phyloP scores from a whole-genome alignment of 2,113 vertebrate species.

The Suncus etruscus region DNA sequence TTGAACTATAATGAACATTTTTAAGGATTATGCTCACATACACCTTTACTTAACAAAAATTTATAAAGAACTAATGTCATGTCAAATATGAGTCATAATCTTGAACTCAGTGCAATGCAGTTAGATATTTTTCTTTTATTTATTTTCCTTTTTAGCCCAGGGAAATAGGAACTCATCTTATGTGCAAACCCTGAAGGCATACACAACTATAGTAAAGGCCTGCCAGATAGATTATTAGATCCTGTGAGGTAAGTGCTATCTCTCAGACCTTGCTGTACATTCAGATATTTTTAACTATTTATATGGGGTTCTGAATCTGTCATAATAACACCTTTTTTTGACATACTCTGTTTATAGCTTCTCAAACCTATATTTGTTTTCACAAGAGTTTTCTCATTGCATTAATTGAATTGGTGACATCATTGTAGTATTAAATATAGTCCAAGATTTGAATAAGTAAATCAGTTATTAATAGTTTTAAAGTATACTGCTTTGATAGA shows the following conservation, averaged over 20 bases:
- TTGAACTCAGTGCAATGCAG: not conserved
- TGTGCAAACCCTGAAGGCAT: too few species aligned
- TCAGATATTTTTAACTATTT: not conserved
- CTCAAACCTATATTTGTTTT: not conserved
- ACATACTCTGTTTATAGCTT: conserved; percentile 5
- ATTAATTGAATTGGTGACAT: not conserved
- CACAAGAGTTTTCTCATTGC: not conserved
- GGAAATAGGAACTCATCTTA: too few species aligned
- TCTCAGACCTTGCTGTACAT: not conserved
- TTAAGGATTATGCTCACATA: not conserved
- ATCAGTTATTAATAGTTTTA: not conserved
- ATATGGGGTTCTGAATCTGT: not conserved
- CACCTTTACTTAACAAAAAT: not conserved
- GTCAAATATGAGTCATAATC: not conserved
- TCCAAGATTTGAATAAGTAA: not conserved
- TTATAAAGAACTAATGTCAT: not conserved
- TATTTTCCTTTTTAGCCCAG: too few species aligned
- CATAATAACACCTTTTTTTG: not conserved
- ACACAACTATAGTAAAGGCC: too few species aligned
- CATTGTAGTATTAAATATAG: conserved; percentile 14
- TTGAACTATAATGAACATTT: not conserved
- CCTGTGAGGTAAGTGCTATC: too few species aligned
- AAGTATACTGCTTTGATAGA: not conserved
- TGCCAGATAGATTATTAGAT: too few species aligned
- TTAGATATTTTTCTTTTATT: too few species aligned